Evolutionary conservation across 2,888 invertebrate genomes (phyloP).

Genomic region (Stomorhina lunata): DNA sequence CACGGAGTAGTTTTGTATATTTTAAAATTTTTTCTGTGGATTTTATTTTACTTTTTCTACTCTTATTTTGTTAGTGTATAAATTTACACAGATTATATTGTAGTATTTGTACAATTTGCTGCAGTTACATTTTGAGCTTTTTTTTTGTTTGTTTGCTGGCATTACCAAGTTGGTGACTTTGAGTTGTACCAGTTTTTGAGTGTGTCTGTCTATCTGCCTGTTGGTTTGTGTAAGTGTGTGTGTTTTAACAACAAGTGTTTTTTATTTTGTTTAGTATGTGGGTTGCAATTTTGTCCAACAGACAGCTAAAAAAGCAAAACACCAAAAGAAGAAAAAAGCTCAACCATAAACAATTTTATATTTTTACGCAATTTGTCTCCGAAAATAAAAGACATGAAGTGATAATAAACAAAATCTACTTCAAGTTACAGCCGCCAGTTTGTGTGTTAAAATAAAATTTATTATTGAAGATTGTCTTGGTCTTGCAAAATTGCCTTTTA

Average conservation of each 20-base stretch:
- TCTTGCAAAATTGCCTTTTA: not conserved
- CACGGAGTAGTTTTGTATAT: not conserved
- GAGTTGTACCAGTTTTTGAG: not conserved
- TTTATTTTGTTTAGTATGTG: slow-evolving; percentile 22
- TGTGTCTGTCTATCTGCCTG: not conserved
- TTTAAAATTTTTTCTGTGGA: not conserved
- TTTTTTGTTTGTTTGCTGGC: not conserved
- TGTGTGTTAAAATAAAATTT: not conserved
- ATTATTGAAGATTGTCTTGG: slow-evolving; percentile 35
- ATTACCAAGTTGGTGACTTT: not conserved
- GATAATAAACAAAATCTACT: not conserved
- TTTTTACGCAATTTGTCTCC: slow-evolving; percentile 60
- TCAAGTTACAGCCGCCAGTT: not conserved
- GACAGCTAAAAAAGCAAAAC: not conserved
- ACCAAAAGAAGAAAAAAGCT: not conserved
- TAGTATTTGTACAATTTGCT: not conserved
- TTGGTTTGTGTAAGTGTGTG: not conserved
- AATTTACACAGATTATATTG: not conserved
- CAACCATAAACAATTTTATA: slow-evolving; percentile 32
- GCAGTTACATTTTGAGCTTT: not conserved
- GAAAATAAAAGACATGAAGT: slow-evolving; percentile 9
- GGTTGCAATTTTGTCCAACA: slow-evolving; percentile 46
- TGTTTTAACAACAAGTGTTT: slow-evolving; percentile 56
- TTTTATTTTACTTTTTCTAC: not conserved
- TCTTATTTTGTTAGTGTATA: not conserved